Evolutionary conservation across 1,140 invertebrate species (phyloP).

Genomic region (Brachionus asplanchnoidis): DNA sequence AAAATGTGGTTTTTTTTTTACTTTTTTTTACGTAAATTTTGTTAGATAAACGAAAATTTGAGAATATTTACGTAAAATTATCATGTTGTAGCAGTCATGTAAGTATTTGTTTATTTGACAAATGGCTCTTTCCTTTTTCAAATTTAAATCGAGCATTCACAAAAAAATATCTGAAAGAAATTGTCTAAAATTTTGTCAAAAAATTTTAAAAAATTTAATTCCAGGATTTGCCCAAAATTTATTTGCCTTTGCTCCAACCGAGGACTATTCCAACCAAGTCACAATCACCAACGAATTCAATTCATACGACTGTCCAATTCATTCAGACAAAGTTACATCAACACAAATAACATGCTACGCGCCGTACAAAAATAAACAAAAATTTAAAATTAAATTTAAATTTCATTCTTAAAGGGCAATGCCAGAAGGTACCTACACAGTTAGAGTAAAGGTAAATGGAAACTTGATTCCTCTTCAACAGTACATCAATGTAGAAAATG

Average conservation of each 20-base stretch:
- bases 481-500: background rate
- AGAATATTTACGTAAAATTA: no score
- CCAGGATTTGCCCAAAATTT: background rate
- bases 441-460: constrained; percentile 21
- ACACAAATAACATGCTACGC: constrained; percentile 34
- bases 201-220: background rate
- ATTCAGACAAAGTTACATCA: background rate
- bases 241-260: background rate
- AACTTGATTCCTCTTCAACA: constrained; percentile 7
- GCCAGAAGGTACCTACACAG: background rate
- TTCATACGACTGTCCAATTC: constrained; percentile 10
- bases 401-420: background rate
- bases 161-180: no score
- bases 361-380: background rate
- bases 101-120: no score
- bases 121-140: no score
- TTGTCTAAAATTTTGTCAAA: no score
- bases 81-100: no score
- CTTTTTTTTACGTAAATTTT: no score
- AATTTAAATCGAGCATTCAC: no score
- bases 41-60: no score
- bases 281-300: background rate
- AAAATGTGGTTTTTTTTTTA: no score
- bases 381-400: background rate
- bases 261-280: background rate